phyloP scores from a whole-genome alignment of 2,113 vertebrate species.

The Datnioides undecimradiatus region DNA sequence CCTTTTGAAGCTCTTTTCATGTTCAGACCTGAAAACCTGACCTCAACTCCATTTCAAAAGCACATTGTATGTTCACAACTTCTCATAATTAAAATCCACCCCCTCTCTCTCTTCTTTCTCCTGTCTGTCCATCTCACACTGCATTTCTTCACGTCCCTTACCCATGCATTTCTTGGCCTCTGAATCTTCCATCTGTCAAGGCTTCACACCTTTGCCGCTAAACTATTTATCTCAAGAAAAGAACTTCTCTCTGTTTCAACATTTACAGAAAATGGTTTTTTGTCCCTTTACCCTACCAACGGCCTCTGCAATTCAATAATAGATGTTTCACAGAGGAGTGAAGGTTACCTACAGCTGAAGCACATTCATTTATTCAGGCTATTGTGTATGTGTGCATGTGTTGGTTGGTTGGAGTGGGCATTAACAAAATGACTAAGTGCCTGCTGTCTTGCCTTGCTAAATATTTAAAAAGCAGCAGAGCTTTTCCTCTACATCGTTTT shows the following conservation, averaged over 20 bases:
- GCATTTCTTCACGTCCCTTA: not conserved
- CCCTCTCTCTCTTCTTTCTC: not conserved
- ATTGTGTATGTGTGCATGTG: not conserved
- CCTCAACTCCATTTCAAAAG: not conserved
- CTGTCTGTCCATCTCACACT: not conserved
- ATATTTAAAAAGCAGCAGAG: slow-evolving; percentile 37
- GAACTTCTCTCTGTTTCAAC: not conserved
- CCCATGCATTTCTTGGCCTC: slow-evolving; percentile 17
- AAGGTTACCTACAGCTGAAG: slow-evolving; percentile 36
- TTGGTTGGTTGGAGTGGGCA: not conserved
- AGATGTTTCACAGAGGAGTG: slow-evolving; percentile 54
- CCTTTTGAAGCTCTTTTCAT: slow-evolving; percentile 10
- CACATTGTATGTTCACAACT: not conserved
- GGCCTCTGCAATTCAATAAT: slow-evolving; percentile 56
- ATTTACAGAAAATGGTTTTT: not conserved
- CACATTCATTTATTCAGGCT: slow-evolving; percentile 26
- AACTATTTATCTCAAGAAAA: slow-evolving; percentile 29
- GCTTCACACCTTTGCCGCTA: not conserved
- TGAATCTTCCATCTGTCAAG: slow-evolving; percentile 20
- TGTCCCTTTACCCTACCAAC: slow-evolving; percentile 10
- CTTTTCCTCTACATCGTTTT: not conserved
- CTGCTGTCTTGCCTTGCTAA: slow-evolving; percentile 19
- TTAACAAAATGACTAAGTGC: slow-evolving; percentile 24
- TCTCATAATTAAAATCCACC: slow-evolving; percentile 2
- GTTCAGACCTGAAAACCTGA: slow-evolving; percentile 5